Evolutionary conservation across 37 sponge, comb jelly and placozoan genomes (phyloP).

Genomic region (Oopsacas minuta): DNA sequence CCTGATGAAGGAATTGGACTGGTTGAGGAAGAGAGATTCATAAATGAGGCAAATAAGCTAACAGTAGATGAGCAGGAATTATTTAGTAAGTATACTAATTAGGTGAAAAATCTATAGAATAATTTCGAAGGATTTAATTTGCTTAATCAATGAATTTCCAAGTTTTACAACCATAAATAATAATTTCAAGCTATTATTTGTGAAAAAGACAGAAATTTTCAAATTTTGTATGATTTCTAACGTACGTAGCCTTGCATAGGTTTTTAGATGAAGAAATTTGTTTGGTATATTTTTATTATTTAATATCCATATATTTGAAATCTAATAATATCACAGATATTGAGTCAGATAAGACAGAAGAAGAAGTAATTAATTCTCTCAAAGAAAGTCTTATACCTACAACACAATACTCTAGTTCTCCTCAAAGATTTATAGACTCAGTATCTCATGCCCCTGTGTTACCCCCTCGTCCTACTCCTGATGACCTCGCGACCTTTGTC

Average conservation of each 20-base stretch:
- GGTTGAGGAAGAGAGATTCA: conserved; percentile 15
- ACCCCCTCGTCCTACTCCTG: not conserved
- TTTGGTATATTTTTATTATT: too few relatives aligned
- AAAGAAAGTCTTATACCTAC: not conserved
- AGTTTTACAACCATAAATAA: too few relatives aligned
- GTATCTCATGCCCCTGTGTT: not conserved
- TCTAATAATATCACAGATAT: too few relatives aligned
- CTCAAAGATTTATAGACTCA: not conserved
- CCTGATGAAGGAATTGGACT: conserved; percentile 15
- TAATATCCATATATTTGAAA: too few relatives aligned
- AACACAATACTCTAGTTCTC: not conserved
- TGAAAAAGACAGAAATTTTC: too few relatives aligned
- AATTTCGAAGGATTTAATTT: too few relatives aligned
- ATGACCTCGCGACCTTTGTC: not conserved
- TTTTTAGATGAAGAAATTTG: too few relatives aligned
- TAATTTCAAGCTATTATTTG: too few relatives aligned
- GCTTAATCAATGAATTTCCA: too few relatives aligned
- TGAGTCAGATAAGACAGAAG: not conserved
- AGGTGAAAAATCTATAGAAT: too few relatives aligned
- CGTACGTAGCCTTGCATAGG: too few relatives aligned
- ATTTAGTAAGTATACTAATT: not conserved
- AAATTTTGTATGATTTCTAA: too few relatives aligned
- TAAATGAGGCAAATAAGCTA: not conserved
- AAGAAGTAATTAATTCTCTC: not conserved
- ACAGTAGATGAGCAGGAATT: not conserved